Evolutionary conservation across 2,888 invertebrate species (phyloP).

Genomic region (Syrista parreyssii): DNA sequence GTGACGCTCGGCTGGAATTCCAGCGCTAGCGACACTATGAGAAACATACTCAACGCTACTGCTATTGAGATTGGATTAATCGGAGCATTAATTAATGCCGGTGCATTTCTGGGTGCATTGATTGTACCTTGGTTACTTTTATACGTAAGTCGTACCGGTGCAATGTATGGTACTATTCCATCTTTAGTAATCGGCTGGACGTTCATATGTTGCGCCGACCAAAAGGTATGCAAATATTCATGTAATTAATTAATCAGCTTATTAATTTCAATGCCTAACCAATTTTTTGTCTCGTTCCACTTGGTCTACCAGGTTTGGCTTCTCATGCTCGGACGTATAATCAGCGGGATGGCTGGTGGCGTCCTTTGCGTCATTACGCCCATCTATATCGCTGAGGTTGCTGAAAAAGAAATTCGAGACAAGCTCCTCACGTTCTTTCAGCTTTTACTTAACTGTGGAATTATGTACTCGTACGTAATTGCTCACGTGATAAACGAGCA

Average conservation of each 20-base stretch:
- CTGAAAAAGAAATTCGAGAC: slow-evolving; percentile 43
- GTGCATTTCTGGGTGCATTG: slow-evolving; percentile 45
- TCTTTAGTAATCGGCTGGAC: slow-evolving; percentile 36
- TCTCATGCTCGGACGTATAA: slow-evolving; percentile 40
- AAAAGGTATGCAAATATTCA: slow-evolving; percentile 32
- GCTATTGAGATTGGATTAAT: slow-evolving; percentile 44
- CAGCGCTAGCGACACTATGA: slow-evolving; percentile 42
- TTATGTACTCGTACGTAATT: slow-evolving; percentile 50
- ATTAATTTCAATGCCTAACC: not conserved
- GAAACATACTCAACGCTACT: slow-evolving; percentile 39
- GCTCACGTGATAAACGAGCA: slow-evolving; percentile 37
- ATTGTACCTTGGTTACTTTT: slow-evolving; percentile 40
- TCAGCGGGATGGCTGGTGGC: slow-evolving; percentile 30
- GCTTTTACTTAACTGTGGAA: slow-evolving; percentile 50
- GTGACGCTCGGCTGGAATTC: slow-evolving; percentile 59
- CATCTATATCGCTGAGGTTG: slow-evolving; percentile 53
- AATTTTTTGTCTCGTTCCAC: not conserved
- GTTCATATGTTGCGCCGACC: slow-evolving; percentile 42
- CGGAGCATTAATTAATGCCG: slow-evolving; percentile 45
- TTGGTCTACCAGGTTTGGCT: slow-evolving; percentile 30
- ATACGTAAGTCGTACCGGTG: slow-evolving; percentile 32
- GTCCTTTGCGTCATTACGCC: slow-evolving; percentile 48
- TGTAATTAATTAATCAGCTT: slow-evolving; percentile 19
- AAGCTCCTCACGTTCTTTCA: slow-evolving; percentile 51
- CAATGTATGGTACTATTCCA: slow-evolving; percentile 38